Conservation (phyloP, 1,140 invertebrate species). For the Olivierus martensii region DNA sequence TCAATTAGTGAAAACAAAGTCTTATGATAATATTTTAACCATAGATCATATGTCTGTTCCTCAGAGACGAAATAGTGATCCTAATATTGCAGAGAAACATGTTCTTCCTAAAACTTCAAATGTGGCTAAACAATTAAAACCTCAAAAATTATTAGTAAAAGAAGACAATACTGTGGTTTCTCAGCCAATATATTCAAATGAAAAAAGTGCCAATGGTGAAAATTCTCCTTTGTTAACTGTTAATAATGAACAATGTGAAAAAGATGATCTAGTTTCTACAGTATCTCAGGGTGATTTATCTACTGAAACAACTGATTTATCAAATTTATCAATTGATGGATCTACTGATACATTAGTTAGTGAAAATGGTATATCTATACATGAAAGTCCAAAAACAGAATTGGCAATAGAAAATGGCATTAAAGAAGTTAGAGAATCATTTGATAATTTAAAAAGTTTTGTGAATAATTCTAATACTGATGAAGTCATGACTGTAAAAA, state of each 20-base stretch:
- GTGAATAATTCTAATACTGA: not conserved
- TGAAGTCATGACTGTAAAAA: conserved; percentile 1
- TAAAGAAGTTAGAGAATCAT: too few relatives aligned
- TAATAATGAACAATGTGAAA: too few relatives aligned
- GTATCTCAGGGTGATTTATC: too few relatives aligned
- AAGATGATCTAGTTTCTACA: too few relatives aligned
- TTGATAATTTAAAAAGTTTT: too few relatives aligned
- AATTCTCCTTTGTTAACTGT: not conserved
- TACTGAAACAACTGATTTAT: not conserved
- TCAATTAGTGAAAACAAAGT: conserved; percentile 30
- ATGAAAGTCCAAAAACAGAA: not conserved
- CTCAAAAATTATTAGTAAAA: not conserved
- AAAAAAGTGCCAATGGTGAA: not conserved
- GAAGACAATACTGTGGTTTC: not conserved
- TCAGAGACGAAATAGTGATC: conserved; percentile 59
- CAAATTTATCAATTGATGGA: conserved; percentile 28
- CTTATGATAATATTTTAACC: conserved; percentile 56
- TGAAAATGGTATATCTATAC: conserved; percentile 20
- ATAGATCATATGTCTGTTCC: conserved; percentile 45
- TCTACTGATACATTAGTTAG: conserved; percentile 36
- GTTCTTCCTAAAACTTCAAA: not conserved
- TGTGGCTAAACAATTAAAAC: too few relatives aligned
- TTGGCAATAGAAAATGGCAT: too few relatives aligned
- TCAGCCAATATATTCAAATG: not conserved
- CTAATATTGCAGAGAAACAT: conserved; percentile 41